Base-by-base conservation (phyloP, 2,888 invertebrate species). In the Fabriciana adippe region DNA sequence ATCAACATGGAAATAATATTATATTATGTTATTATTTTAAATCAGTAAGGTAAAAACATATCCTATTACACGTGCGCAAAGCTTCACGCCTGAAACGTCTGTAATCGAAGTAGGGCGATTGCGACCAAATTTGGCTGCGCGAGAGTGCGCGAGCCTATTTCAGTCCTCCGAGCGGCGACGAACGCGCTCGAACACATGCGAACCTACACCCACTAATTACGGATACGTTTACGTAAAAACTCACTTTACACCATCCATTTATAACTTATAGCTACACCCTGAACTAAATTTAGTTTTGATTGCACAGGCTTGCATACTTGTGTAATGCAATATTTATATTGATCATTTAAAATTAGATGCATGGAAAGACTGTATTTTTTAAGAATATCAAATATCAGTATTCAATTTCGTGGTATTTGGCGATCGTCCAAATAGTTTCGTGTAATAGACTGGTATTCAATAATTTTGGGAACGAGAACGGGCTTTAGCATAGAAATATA, bases 91-190 rank as follows among this genome's bases (percentile, higher is more conserved):
- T 61, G 65, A 83, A 85, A 82, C 75, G 78, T 79, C 81, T 87
- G 92, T 91, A 90, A 89, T 77, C 81, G 75, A 76, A 82, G 77
- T 77, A 78, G 82, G 76, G 75, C 80, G 80, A 72, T 73, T 83
- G 86, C 84, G 84, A 89, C 94, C 94, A 94, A 94, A 94, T 94
- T 94, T 93, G 94, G 94, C 85, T 84, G 82, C 84, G 87, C 74
- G 81, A 75, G 79, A 82, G 78, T 76, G 80, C 76, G 81, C 85
- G 80, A 79, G 84, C 82, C 89, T 91, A 91, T 92, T 92, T 92
- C 88, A 85, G 86, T 82, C 76, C 66, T 73, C 82, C 88, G 88
- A 87, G 61, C 73, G 66, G 73, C 70, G 71, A 76, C 78, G 78
- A 73, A 70, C 76, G 55, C 65, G 45, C 57, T 80, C 84, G 84